A percentile compares a stretch with the other conserved stretches of the same genome.
phyloP scores from a whole-genome alignment of 2,113 vertebrate genomes.

The Xenopus laevis region DNA sequence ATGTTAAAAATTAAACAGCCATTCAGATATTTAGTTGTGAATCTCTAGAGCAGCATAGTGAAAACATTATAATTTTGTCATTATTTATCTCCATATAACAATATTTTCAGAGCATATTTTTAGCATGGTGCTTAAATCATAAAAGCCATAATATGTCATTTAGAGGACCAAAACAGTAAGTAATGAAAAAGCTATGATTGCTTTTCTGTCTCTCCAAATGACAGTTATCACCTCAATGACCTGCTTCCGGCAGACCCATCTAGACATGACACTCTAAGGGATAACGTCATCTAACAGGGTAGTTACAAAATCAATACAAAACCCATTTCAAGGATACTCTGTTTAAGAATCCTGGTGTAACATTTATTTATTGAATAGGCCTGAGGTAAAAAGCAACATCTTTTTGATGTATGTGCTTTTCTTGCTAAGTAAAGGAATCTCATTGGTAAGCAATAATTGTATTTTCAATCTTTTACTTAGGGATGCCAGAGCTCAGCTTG shows the following conservation, averaged over 20 bases:
- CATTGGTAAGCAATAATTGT: constrained; percentile 88
- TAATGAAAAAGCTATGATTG: constrained; percentile 99
- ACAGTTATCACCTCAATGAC: constrained; percentile 99
- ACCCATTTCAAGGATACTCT: constrained; percentile 99
- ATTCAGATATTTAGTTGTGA: too few species aligned
- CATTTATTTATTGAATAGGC: constrained; percentile 98
- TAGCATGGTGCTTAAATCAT: constrained; percentile 98
- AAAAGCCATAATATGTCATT: constrained; percentile 96
- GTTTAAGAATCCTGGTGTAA: constrained; percentile 84
- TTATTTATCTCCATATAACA: neutral
- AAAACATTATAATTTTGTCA: too few species aligned
- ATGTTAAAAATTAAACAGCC: too few species aligned
- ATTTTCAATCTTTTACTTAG: constrained; percentile 90
- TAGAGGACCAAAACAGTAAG: constrained; percentile 94
- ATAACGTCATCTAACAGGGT: constrained; percentile 99
- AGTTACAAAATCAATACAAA: constrained; percentile 99
- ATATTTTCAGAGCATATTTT: constrained; percentile 94
- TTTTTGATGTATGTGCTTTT: constrained; percentile 91
- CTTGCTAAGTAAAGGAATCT: constrained; percentile 82
- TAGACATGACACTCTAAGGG: constrained; percentile 97
- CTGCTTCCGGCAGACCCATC: constrained; percentile 93
- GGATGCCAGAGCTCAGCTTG: constrained; percentile 69
- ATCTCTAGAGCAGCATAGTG: too few species aligned
- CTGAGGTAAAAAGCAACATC: constrained; percentile 86
- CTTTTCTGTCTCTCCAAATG: constrained; percentile 99